phyloP scores from a whole-genome alignment of 2,113 vertebrate species.

The Triplophysa rosa region DNA sequence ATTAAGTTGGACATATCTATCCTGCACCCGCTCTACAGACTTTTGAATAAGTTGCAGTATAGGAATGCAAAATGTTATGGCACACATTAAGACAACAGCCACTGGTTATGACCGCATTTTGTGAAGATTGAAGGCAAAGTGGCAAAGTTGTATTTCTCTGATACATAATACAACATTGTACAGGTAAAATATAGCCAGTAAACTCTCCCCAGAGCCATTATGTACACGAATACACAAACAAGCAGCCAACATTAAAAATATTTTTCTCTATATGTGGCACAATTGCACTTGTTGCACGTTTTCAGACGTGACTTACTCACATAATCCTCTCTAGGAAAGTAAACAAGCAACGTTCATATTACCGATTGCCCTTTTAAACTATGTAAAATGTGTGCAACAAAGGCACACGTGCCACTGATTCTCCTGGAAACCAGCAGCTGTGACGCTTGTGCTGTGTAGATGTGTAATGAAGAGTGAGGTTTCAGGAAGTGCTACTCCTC shows the following conservation, averaged over 20 bases:
- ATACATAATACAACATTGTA: constrained; percentile 16
- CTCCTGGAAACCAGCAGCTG: neutral
- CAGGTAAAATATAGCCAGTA: constrained; percentile 18
- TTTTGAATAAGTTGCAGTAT: neutral
- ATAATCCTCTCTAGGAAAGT: constrained; percentile 10
- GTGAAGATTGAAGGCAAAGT: neutral
- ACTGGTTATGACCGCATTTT: constrained; percentile 20
- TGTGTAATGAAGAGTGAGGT: neutral
- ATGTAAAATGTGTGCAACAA: constrained; percentile 1
- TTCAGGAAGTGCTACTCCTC: constrained; percentile 87
- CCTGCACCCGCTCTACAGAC: neutral
- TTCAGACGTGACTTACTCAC: constrained; percentile 2
- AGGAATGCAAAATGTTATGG: constrained; percentile 23
- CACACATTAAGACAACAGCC: constrained; percentile 30
- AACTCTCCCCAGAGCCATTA: neutral
- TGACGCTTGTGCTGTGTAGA: neutral
- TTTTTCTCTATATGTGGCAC: constrained; percentile 15
- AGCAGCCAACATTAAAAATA: constrained; percentile 3
- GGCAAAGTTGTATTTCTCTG: neutral
- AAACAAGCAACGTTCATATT: constrained; percentile 21
- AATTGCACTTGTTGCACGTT: constrained; percentile 29
- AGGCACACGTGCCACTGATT: constrained; percentile 26
- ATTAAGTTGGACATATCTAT: constrained; percentile 18
- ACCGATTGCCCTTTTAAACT: constrained; percentile 22
- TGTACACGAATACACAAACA: constrained; percentile 17